These are phyloP conservation scores for Typhlichthys eigenmanni DNA, from an alignment of 2,797 vertebrate species.

Conservation along the genomic window DNA sequence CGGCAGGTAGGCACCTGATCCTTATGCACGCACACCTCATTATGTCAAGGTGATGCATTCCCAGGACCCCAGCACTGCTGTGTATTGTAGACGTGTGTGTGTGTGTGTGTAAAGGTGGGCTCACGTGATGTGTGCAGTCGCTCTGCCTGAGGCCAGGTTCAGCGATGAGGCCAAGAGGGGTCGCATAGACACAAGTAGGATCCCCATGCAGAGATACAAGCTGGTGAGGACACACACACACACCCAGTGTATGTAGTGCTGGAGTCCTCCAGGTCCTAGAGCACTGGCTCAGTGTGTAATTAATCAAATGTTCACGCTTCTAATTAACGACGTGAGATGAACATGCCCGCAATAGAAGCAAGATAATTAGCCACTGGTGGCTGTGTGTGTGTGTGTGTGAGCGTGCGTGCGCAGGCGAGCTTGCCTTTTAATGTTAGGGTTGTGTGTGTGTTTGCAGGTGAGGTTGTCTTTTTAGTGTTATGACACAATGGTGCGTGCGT, in stretches of 20 bases:
- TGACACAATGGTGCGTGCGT: conserved; percentile 11
- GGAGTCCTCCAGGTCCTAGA: conserved; percentile 64
- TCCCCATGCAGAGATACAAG: conserved; percentile 93
- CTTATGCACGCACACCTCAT: neutral
- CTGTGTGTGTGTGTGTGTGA: conserved; percentile 31
- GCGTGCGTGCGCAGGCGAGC: conserved; percentile 23
- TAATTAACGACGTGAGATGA: conserved; percentile 78
- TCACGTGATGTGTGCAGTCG: conserved; percentile 93
- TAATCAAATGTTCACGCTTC: conserved; percentile 76
- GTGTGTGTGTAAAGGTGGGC: conserved; percentile 83
- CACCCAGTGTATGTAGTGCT: conserved; percentile 21
- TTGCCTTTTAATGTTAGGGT: neutral
- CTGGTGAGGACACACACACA: conserved; percentile 81
- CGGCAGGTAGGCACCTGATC: conserved; percentile 81
- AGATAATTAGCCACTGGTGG: conserved; percentile 74
- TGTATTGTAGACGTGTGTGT: neutral
- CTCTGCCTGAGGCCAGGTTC: conserved; percentile 93
- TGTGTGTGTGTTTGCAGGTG: conserved; percentile 16
- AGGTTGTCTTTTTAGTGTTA: conserved; percentile 4
- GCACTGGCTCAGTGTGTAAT: conserved; percentile 70
- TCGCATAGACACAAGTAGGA: conserved; percentile 89
- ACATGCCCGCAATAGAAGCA: conserved; percentile 75
- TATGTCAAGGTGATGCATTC: neutral
- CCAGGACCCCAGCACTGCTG: neutral
- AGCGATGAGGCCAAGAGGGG: conserved; percentile 85